Conservation (phyloP, 2,797 vertebrate genomes). For the Morelia viridis region DNA sequence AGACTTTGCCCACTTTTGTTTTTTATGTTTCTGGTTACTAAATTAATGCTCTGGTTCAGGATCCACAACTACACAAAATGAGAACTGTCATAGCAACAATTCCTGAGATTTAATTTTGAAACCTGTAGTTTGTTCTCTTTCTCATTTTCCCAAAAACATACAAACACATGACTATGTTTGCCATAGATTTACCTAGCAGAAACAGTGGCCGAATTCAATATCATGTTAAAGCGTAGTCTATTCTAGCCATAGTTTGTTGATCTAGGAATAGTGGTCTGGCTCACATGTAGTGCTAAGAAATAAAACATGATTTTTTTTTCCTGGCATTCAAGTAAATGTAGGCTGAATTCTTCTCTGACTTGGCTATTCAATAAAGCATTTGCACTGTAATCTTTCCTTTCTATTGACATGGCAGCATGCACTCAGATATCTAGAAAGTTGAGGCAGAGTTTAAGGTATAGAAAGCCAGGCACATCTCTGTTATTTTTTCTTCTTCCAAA, state of each 20-base stretch:
- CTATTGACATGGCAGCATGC: background rate
- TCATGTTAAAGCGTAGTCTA: background rate
- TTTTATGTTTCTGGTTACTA: slow-evolving; percentile 9
- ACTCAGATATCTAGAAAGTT: background rate
- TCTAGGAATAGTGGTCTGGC: background rate
- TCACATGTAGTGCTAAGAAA: background rate
- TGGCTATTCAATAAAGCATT: background rate
- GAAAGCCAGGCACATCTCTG: background rate
- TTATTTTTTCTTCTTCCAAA: background rate
- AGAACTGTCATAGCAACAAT: background rate
- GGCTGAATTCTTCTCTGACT: background rate
- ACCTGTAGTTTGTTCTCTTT: background rate
- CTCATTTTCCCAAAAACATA: background rate
- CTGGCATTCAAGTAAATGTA: background rate
- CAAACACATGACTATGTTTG: background rate
- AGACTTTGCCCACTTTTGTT: background rate
- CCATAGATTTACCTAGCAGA: background rate
- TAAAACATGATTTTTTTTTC: background rate
- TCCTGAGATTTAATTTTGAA: background rate
- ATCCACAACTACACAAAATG: background rate
- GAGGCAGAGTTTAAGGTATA: background rate
- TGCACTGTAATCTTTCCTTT: background rate
- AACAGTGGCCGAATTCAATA: background rate
- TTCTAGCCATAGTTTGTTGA: background rate
- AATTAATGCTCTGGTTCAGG: background rate